A percentile compares a stretch with the other conserved stretches of the same genome.
Conservation (phyloP, 2,888 invertebrate species). For the Adelphocoris suturalis region DNA sequence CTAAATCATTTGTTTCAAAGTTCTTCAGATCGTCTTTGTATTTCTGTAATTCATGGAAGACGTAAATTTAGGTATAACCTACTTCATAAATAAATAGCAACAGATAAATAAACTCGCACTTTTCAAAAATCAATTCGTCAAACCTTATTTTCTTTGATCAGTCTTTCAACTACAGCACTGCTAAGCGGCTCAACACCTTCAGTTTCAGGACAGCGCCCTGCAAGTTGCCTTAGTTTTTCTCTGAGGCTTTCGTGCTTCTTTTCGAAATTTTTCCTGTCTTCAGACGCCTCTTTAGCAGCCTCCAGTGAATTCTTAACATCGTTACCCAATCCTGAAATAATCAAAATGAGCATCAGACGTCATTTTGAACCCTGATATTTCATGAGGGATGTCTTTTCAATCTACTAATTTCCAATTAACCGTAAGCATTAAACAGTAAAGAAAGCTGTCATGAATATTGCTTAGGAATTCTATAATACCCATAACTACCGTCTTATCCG, state of each 20-base stretch:
- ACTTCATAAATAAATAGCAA: no score
- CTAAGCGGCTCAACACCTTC: conserved; percentile 85
- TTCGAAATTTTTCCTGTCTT: conserved; percentile 81
- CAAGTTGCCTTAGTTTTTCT: conserved; percentile 84
- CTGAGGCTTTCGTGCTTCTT: conserved; percentile 88
- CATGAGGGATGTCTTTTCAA: no score
- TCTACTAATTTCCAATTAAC: no score
- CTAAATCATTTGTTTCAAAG: conserved; percentile 87
- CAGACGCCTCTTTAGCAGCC: conserved; percentile 74
- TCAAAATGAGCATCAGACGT: background rate
- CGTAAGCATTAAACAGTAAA: no score
- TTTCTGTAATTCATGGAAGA: conserved; percentile 78
- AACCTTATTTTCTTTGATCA: conserved; percentile 74
- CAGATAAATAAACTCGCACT: no score
- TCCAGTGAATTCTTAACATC: conserved; percentile 70
- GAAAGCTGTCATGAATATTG: no score
- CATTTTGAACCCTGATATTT: no score
- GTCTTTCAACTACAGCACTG: conserved; percentile 88
- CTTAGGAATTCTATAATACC: no score
- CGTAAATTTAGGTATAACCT: no score
- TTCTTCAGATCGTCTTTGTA: conserved; percentile 88
- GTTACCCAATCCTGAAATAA: conserved; percentile 68
- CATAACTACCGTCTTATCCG: no score
- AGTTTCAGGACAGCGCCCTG: conserved; percentile 72
- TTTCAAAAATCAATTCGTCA: background rate